Evolutionary conservation across 1,140 invertebrate genomes (phyloP), one percentile per base, ranked within the genome.

Genomic region (Polyergus mexicanus): DNA sequence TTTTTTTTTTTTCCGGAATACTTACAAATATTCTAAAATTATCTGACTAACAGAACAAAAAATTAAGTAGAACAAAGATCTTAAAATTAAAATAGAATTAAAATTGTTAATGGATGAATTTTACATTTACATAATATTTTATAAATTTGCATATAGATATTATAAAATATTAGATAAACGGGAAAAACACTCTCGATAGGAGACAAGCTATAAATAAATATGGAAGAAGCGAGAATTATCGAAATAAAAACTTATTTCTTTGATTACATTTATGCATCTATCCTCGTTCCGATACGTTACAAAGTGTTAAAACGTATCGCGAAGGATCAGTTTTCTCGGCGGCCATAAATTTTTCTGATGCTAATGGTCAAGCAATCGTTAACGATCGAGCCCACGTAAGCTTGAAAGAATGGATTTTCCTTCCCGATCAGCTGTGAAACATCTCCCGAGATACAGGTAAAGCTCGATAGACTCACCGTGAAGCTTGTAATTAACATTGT

Each of bases 281-380:
- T 35, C 41, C 58, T 44, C 4, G 16, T 81, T 81, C 71, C 54
- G 11, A 22, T 22, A 44, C 25, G 58, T 69, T 44, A 16, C 13
- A 71, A 8, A 38, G 7, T 56, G 16, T 4, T 41, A 81, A 41
- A 58, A 58, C n/a, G 51, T 35, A n/a, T 71, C 19, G 19, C 78
- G 16, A 38, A 54, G 28, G 38, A 13, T 41, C n/a, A 63, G 3
- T 7, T 28, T 58, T 2, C 22, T 78, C 8, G 41, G 25, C 41
- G 32, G 47, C 22, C 2, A 41, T 72, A 72, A 56, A 81, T 81
- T 58, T 58, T 72, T 19, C 19, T 19, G 51, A 71, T 32, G 51
- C 38, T 81, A 60, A 81, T 35, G 35, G 28, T 69, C 16, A 51
- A n/a, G 2, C 44, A 80, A 16, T 41, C 44, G 7, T 81, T 56